Base-by-base conservation (phyloP, 2,888 invertebrate species). In the Phaonia tiefii region DNA sequence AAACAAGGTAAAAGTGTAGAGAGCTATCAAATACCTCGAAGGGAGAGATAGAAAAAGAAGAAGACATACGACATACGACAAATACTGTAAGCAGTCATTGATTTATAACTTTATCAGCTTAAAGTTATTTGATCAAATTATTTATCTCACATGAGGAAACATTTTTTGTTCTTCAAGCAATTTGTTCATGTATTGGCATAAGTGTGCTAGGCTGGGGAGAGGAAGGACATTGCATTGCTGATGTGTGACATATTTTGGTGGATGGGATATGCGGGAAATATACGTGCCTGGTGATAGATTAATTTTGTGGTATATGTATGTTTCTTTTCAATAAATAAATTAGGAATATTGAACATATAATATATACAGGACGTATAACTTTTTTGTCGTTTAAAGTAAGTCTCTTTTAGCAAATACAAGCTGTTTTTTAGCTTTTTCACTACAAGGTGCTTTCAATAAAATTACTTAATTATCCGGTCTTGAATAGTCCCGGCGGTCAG, bases 91-190 rank as follows among this genome's bases (percentile, higher is more conserved):
- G 60, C 60, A 60, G 60, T 60, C 60, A 60, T 60, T 60, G 60
- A 60, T 60, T 60, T 60, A 60, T 60, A 60, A 60, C 60, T 60
- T 60, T 60, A 60, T 39, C 60, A 60, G 60, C 60, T 60, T 37
- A 60, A 60, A 60, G 60, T 60, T 60, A 60, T 60, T 31, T 31
- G 60, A 60, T 60, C 60, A 39, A 39, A 60, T 60, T 60, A 60
- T 37, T 60, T 60, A 60, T 60, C 37, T 20, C 15, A 2, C 37
- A 10, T 31, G 37, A 60, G 17, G 11, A 60, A 60, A 39, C 37
- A 60, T 39, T 37, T n/a, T n/a, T 15, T 39, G 17, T 20, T 15
- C 60, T 17, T 60, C 37, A 37, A 39, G 39, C 15, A 60, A 15
- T 37, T 31, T 60, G 17, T 39, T 17, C 2, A 44, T 44, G n/a